Conservation (phyloP, 2,113 vertebrate genomes). For the Bufo bufo region DNA sequence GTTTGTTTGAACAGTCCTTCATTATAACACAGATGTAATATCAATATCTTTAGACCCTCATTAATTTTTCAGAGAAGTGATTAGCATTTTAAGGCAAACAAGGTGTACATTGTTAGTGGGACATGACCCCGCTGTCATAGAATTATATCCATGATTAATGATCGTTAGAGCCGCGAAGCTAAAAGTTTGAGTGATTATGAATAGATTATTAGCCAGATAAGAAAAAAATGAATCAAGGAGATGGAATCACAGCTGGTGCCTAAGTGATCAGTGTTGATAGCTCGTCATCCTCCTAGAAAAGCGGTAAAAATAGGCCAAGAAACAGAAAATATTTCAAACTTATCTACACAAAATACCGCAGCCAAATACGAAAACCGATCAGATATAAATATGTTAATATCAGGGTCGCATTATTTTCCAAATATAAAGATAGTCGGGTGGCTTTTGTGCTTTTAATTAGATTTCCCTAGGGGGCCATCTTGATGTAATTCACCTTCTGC, state of each 20-base stretch:
- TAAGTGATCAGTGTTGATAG: constrained; percentile 63
- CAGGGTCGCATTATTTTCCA: neutral
- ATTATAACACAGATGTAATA: constrained; percentile 70
- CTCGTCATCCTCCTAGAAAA: constrained; percentile 53
- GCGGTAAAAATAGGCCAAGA: neutral
- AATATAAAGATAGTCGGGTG: constrained; percentile 2
- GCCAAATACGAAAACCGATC: neutral
- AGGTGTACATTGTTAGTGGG: constrained; percentile 90
- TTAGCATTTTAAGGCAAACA: constrained; percentile 99
- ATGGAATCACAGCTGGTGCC: constrained; percentile 61
- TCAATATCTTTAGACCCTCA: constrained; percentile 82
- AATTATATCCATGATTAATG: constrained; percentile 99
- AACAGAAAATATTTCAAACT: neutral
- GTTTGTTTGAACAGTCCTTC: constrained; percentile 67
- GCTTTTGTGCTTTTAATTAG: constrained; percentile 17
- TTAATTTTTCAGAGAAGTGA: constrained; percentile 83
- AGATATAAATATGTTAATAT: neutral
- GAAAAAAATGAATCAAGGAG: constrained; percentile 54
- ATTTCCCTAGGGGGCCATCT: constrained; percentile 15
- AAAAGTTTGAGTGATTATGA: constrained; percentile 71
- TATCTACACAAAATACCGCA: neutral
- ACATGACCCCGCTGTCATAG: constrained; percentile 95
- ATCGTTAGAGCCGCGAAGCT: constrained; percentile 86
- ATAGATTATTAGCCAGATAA: constrained; percentile 64
- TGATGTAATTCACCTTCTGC: neutral